These are phyloP conservation scores for silkworm (Bombyx mori) DNA, from an alignment of 1,140 invertebrate species.

Conservation along the genomic window ASM3026992v2 NC_085110.1:5238001-5238500, in stretches of 20 bases:
- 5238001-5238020: too few relatives aligned
- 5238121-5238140: too few relatives aligned
- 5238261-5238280: slow-evolving; percentile 6
- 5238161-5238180: too few relatives aligned
- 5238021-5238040: too few relatives aligned
- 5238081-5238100: too few relatives aligned
- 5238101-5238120: too few relatives aligned
- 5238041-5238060: too few relatives aligned
- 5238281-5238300: slow-evolving; percentile 25
- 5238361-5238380: slow-evolving; percentile 22
- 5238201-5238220: too few relatives aligned
- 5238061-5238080: too few relatives aligned
- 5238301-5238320: slow-evolving; percentile 35
- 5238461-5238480: slow-evolving; percentile 30
- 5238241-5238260: not conserved
- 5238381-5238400: slow-evolving; percentile 66
- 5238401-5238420: slow-evolving; percentile 66
- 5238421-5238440: slow-evolving; percentile 48
- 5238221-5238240: too few relatives aligned
- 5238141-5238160: too few relatives aligned
- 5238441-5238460: slow-evolving; percentile 23
- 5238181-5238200: too few relatives aligned
- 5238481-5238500: not conserved
- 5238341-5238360: slow-evolving; percentile 63
- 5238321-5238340: slow-evolving; percentile 39